Evolutionary conservation across 2,113 vertebrate species (phyloP), one percentile per base, ranked within the genome.

Genomic region (Thamnaconus septentrionalis): DNA sequence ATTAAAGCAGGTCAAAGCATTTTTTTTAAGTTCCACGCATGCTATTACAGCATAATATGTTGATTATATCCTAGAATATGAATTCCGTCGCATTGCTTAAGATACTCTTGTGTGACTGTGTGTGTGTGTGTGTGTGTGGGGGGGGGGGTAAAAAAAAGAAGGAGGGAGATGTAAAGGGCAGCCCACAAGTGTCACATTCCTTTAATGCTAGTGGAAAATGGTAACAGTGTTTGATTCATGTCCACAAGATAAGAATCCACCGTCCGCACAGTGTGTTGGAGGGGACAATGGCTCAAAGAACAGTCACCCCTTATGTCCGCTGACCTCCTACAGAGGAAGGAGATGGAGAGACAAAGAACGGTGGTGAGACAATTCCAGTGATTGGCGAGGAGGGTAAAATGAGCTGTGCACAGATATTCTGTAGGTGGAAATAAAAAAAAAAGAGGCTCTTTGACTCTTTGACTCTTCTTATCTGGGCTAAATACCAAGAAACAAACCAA

Each of bases 261-360:
- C 81, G 80, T 73, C 65, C 46, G 56, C 82, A 31, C 18, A 76
- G 73, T 69, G 89, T 73, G 88, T 91, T 87, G 88, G 88, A 87
- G 81, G 83, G 85, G 79, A 63, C 73, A 79, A 81, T 71, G 74
- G 68, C 81, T 73, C 71, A 86, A 82, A 70, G 86, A 90, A 91
- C 87, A 91, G 90, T 66, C 84, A 59, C 71, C 69, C 73, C 83
- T 85, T 90, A 88, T 91, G 93, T 93, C 92, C 82, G 58, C 79
- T 84, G 81, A 88, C 60, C 88, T 85, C 93, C 92, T 74, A 89
- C 88, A 92, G 87, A 89, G 3, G 48, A 48, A 41, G 57, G 55
- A 31, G 57, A 45, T 67, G 47, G 58, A 12, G 43, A 46, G 4
- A 45, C 44, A 45, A 7, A 55, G 66, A 53, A 52, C 58, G 50